phyloP scores from a whole-genome alignment of 2,113 vertebrate genomes.

The Ammodytes marinus region DNA sequence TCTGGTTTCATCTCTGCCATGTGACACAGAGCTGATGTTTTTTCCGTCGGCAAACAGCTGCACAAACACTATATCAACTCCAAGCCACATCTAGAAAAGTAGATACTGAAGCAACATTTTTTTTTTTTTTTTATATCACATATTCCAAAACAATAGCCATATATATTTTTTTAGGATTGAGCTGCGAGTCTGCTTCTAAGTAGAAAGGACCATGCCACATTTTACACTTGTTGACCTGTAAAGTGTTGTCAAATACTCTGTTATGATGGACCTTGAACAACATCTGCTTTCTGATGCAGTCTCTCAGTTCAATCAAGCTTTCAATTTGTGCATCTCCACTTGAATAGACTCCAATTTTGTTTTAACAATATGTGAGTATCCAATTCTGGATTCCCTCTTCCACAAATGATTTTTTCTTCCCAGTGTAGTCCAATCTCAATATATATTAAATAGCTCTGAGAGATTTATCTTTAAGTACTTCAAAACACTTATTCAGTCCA shows the following conservation, averaged over 20 bases:
- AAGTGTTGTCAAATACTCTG: neutral
- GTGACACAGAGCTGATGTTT: conserved; percentile 23
- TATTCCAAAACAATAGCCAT: neutral
- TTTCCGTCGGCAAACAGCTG: neutral
- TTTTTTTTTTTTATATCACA: neutral
- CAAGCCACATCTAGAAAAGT: neutral
- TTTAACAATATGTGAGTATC: neutral
- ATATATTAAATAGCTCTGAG: too few relatives aligned
- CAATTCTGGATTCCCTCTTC: neutral
- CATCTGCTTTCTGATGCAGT: neutral
- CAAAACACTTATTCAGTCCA: too few relatives aligned
- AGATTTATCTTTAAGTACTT: too few relatives aligned
- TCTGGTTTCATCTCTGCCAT: conserved; percentile 5
- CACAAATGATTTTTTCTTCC: too few relatives aligned
- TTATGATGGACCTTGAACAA: neutral
- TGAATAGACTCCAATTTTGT: too few relatives aligned
- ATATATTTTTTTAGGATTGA: neutral
- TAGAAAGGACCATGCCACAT: too few relatives aligned
- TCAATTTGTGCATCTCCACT: neutral
- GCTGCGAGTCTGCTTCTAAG: neutral
- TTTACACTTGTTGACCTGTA: too few relatives aligned
- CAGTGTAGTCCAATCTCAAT: too few relatives aligned
- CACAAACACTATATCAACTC: neutral
- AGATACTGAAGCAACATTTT: neutral
- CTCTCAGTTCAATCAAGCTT: neutral